Conservation (phyloP, 2,888 invertebrate genomes). For the Acronicta leporina region DNA sequence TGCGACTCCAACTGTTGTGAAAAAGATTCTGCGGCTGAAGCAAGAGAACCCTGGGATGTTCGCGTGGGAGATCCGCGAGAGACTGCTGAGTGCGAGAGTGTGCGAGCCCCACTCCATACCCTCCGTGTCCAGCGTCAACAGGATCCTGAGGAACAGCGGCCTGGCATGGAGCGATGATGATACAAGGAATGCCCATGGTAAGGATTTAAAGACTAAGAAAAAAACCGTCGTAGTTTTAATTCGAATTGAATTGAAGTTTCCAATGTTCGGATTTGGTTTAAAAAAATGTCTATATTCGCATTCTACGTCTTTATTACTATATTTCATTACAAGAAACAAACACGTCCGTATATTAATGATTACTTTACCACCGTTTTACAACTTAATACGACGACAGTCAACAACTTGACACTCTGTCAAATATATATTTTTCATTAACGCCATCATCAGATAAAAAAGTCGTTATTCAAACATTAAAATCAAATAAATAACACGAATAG, state of each 20-base stretch:
- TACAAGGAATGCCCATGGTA: constrained; percentile 76
- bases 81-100: constrained; percentile 95
- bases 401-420: constrained; percentile 16
- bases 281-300: too few species aligned
- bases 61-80: constrained; percentile 98
- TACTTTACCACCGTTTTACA: constrained; percentile 20
- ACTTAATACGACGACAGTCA: constrained; percentile 24
- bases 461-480: constrained; percentile 55
- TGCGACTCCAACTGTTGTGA: constrained; percentile 98
- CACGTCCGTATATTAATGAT: too few species aligned
- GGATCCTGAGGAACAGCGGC: constrained; percentile 96
- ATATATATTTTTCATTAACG: constrained; percentile 27
- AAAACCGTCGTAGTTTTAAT: too few species aligned
- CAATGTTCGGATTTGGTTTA: too few species aligned
- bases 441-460: constrained; percentile 34
- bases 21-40: constrained; percentile 97
- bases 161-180: constrained; percentile 92
- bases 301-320: too few species aligned
- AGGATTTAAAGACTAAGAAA: constrained; percentile 19
- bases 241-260: too few species aligned
- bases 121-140: constrained; percentile 97
- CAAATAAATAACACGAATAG: constrained; percentile 58
- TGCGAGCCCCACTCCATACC: constrained; percentile 97
- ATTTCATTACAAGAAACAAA: background rate
- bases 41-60: constrained; percentile 99